Conservation (phyloP, 1,140 invertebrate genomes). For the Zaprionus africanus region DNA sequence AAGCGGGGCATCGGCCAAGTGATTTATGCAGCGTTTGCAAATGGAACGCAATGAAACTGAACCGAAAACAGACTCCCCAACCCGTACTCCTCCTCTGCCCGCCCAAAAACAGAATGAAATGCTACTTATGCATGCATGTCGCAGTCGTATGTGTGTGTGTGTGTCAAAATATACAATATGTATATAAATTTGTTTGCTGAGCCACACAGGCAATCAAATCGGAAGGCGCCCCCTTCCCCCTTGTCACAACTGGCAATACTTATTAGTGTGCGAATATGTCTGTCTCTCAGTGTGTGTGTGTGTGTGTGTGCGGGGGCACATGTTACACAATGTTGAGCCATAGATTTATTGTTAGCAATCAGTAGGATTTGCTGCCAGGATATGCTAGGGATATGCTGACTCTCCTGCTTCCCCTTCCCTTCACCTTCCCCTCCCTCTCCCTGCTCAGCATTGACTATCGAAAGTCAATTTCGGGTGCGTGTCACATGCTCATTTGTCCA, state of each 20-base stretch:
- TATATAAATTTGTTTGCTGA: constrained; percentile 37
- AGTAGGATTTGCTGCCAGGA: constrained; percentile 63
- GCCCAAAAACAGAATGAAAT: constrained; percentile 51
- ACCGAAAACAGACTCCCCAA: constrained; percentile 20
- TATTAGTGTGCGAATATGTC: constrained; percentile 52
- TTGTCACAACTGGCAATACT: constrained; percentile 19
- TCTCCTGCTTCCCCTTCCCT: constrained; percentile 1
- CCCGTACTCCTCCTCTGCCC: neutral
- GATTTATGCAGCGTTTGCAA: constrained; percentile 74
- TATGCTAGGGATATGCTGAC: constrained; percentile 25
- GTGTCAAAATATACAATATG: constrained; percentile 30
- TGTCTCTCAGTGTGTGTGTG: constrained; percentile 25
- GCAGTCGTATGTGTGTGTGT: constrained; percentile 14
- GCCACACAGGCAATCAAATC: constrained; percentile 41
- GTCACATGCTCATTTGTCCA: constrained; percentile 80
- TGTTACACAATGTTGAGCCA: constrained; percentile 71
- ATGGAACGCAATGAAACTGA: constrained; percentile 71
- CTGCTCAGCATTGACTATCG: constrained; percentile 66
- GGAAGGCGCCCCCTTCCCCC: neutral
- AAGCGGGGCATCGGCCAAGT: constrained; percentile 31
- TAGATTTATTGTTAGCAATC: constrained; percentile 79
- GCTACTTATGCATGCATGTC: constrained; percentile 76
- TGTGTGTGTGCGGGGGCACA: constrained; percentile 31
- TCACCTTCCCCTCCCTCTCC: neutral
- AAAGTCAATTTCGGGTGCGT: constrained; percentile 81